phyloP scores from a whole-genome alignment of 2,113 vertebrate genomes.

The Sialia sialis region DNA sequence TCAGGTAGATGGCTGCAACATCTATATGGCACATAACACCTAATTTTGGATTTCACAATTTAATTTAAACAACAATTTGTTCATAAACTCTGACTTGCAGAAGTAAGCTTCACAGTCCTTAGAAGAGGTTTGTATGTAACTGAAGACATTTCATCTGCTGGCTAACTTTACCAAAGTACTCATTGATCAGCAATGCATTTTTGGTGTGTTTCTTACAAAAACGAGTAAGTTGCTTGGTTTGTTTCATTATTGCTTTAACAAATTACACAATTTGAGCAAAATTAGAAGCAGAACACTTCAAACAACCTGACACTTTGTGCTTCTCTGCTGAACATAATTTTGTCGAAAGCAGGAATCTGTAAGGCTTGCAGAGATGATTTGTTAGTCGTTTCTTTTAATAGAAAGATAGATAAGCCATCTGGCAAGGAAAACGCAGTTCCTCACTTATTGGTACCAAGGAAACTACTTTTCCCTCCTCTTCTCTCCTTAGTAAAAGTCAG shows the following conservation, averaged over 20 bases:
- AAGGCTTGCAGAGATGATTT: background rate
- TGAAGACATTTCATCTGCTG: background rate
- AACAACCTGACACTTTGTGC: background rate
- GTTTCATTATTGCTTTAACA: background rate
- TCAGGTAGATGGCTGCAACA: background rate
- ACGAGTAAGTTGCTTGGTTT: background rate
- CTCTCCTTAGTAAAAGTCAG: background rate
- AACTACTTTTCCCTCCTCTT: background rate
- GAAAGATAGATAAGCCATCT: slow-evolving; percentile 2
- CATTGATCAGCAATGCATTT: background rate
- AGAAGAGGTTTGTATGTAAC: background rate
- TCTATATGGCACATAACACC: background rate
- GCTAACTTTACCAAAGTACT: background rate
- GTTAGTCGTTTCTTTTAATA: background rate
- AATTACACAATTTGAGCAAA: background rate
- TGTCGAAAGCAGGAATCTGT: background rate
- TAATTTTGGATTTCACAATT: background rate
- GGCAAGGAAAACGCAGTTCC: background rate
- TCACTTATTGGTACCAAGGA: background rate
- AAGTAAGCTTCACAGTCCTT: background rate
- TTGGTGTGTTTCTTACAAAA: background rate
- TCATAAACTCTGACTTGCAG: background rate
- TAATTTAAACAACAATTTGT: background rate
- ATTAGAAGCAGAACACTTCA: background rate
- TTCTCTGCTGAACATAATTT: background rate